A percentile compares a stretch with the other conserved stretches of the same genome.
These are phyloP conservation scores for Andrena hattorfiana DNA, from an alignment of 2,888 invertebrate genomes.

Conservation along the genomic window DNA sequence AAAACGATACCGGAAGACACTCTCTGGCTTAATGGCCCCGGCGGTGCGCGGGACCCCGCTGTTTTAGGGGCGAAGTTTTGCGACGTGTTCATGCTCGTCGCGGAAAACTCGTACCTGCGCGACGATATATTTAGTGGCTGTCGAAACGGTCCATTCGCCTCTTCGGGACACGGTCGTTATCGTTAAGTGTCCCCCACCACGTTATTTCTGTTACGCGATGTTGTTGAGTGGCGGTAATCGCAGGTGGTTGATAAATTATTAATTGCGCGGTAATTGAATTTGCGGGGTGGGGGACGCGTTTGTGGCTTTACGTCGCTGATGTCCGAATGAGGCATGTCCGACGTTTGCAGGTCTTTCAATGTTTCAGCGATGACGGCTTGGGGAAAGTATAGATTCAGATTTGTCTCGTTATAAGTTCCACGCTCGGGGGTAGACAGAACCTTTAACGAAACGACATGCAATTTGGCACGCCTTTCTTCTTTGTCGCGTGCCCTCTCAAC, in stretches of 20 bases:
- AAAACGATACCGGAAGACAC: conserved; percentile 36
- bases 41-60: background rate
- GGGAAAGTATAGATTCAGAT: no score
- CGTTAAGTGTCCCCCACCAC: conserved; percentile 16
- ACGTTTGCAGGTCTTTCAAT: background rate
- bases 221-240: conserved; percentile 7
- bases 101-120: background rate
- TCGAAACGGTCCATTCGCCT: conserved; percentile 18
- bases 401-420: no score
- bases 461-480: no score
- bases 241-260: conserved; percentile 53
- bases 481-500: no score
- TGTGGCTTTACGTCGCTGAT: background rate
- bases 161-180: conserved; percentile 9
- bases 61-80: conserved; percentile 35
- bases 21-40: conserved; percentile 10
- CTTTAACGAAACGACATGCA: no score
- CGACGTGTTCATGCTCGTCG: conserved; percentile 8
- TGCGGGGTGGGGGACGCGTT: background rate
- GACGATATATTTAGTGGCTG: conserved; percentile 33
- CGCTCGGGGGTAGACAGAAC: no score
- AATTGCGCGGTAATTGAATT: conserved; percentile 37
- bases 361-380: background rate
- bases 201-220: conserved; percentile 24
- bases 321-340: background rate